A percentile compares a stretch with the other conserved stretches of the same genome.
These are phyloP conservation scores for Eucera pruinosa DNA, from an alignment of 2,888 invertebrate species.

Conservation along the genomic window DNA sequence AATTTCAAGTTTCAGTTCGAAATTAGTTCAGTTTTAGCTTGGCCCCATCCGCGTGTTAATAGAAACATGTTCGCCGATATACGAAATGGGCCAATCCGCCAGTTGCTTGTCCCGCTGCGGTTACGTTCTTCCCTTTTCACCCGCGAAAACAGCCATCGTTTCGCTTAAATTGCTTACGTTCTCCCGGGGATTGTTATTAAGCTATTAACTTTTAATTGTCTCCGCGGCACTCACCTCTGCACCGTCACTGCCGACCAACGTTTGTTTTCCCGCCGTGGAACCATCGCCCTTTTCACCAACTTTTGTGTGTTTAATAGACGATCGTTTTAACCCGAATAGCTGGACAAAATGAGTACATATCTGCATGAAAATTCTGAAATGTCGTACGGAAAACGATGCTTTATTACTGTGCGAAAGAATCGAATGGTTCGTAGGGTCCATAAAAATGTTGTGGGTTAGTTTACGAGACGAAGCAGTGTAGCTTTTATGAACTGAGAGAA, in stretches of 20 bases:
- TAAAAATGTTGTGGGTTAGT: background rate
- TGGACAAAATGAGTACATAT: background rate
- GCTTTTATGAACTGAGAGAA: too few species aligned
- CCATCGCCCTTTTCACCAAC: background rate
- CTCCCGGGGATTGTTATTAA: conserved; percentile 46
- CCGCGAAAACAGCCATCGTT: conserved; percentile 39
- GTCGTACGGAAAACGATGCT: too few species aligned
- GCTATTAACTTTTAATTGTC: conserved; percentile 56
- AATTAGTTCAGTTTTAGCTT: conserved; percentile 51
- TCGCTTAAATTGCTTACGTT: conserved; percentile 50
- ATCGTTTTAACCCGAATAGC: background rate
- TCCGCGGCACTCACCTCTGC: background rate
- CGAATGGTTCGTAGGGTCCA: background rate
- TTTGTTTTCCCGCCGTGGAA: background rate
- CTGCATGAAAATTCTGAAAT: background rate
- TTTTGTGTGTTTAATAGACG: background rate
- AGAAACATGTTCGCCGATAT: conserved; percentile 55
- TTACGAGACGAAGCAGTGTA: too few species aligned
- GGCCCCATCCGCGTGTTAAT: conserved; percentile 34
- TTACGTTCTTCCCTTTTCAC: conserved; percentile 34
- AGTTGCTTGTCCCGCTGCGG: conserved; percentile 37
- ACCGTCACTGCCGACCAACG: background rate
- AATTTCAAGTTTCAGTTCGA: conserved; percentile 53
- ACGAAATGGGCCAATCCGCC: conserved; percentile 42
- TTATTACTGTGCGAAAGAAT: background rate